Base-by-base conservation (phyloP, 2,888 invertebrate species). In the Ectropis crepuscularia region DNA sequence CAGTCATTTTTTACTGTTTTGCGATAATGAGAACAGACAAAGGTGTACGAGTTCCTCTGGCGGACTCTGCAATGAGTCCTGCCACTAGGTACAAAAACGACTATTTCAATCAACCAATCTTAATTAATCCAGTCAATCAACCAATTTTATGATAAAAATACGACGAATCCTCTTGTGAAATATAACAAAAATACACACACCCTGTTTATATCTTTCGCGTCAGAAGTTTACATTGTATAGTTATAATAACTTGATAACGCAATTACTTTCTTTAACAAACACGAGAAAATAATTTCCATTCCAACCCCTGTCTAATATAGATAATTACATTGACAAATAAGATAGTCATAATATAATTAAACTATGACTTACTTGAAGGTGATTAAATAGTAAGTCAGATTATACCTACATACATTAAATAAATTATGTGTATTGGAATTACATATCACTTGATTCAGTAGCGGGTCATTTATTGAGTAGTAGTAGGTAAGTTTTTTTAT, bases 251-350 rank as follows among this genome's bases (percentile, higher is more conserved):
- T 50, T 11, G 16, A 41, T 55, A 47, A 7, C 47, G 41, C 49
- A 47, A n/a, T 39, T 60, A 61, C 51, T 59, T 59, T 57, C 55
- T 55, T 59, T 47, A n/a, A 39, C 48, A 66, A 58, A 62, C 59
- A 65, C n/a, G 10, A 62, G 59, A 59, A 59, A 55, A 59, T 66
- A 65, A 55, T 66, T 66, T 59, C 59, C 62, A 66, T 53, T 66
- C 48, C 51, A 61, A 51, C 46, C 41, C 57, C 9, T 5, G 46
- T 53, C 47, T 43, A 53, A 63, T 42, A 64, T 12, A 42, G 37
- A 10, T 43, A 42, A 50, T 54, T 47, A 16, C 39, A 28, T 55
- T 10, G 12, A 47, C 48, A 57, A 57, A 53, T 42, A 60, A 63
- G 58, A 53, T 53, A 59, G 38, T 11, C 6, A 36, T 12, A 28